These are phyloP conservation scores for Dendrolimus pini DNA, from an alignment of 2,888 invertebrate species.

Conservation along the genomic window DNA sequence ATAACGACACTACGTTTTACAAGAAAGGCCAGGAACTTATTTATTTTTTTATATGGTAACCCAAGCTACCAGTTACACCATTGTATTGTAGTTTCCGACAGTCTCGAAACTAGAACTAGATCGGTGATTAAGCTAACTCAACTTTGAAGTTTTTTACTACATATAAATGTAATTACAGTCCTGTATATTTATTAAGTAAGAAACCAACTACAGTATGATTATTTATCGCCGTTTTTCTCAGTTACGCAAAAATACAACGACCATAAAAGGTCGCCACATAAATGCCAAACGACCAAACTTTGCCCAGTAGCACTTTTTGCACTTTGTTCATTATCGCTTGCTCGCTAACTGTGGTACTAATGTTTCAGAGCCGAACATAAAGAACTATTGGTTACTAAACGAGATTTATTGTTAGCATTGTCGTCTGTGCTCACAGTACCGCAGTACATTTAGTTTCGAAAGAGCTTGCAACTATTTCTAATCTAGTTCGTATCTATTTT, in stretches of 20 bases:
- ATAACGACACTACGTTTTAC: too few species aligned
- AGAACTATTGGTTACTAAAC: slow-evolving; percentile 38
- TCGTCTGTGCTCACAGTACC: slow-evolving; percentile 22
- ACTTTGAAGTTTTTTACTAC: too few species aligned
- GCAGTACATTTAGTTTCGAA: slow-evolving; percentile 41
- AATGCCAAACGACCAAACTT: slow-evolving; percentile 42
- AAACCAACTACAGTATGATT: slow-evolving; percentile 2
- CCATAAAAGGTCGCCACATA: slow-evolving; percentile 43
- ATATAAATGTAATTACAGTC: too few species aligned
- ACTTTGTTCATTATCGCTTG: slow-evolving; percentile 24
- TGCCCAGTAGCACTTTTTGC: slow-evolving; percentile 15
- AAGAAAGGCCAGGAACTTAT: too few species aligned
- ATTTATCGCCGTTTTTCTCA: slow-evolving; percentile 15
- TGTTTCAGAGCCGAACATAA: slow-evolving; percentile 15
- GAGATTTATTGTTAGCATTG: slow-evolving; percentile 25
- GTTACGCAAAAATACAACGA: slow-evolving; percentile 42
- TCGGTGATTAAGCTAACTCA: too few species aligned
- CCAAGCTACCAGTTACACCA: too few species aligned
- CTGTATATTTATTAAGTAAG: too few species aligned
- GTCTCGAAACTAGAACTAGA: too few species aligned
- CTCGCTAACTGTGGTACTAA: slow-evolving; percentile 19
- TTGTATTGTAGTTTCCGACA: too few species aligned
- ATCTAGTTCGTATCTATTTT: slow-evolving; percentile 57
- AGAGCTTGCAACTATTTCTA: slow-evolving; percentile 50
- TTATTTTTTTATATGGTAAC: too few species aligned